These are phyloP conservation scores for Harpagoxenus sublaevis DNA, from an alignment of 2,888 invertebrate species.

Conservation along the genomic window DNA sequence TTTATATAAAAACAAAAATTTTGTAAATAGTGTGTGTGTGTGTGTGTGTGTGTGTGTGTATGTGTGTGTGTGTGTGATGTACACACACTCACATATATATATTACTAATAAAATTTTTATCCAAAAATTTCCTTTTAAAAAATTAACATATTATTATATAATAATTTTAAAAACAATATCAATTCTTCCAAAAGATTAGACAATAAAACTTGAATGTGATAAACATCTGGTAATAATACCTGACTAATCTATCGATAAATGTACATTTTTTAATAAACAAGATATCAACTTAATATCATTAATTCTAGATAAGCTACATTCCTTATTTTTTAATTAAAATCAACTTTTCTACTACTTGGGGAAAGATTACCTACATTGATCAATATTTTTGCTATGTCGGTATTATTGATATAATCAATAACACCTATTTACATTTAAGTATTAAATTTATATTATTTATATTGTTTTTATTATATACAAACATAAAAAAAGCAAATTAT, in stretches of 20 bases:
- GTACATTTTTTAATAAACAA: slow-evolving; percentile 14
- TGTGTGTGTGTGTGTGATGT: too few relatives aligned
- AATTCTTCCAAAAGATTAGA: too few relatives aligned
- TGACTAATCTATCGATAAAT: background rate
- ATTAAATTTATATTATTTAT: background rate
- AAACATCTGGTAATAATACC: slow-evolving; percentile 21
- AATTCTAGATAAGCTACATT: slow-evolving; percentile 15
- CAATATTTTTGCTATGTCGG: background rate
- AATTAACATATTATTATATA: background rate
- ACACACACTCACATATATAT: too few relatives aligned
- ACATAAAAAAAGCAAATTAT: background rate
- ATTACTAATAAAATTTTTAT: background rate
- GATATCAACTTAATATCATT: slow-evolving; percentile 10
- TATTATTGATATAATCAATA: background rate
- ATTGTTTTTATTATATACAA: background rate
- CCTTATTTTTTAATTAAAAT: background rate
- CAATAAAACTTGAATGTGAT: background rate
- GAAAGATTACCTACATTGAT: background rate
- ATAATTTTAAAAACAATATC: background rate
- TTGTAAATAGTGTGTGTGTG: background rate
- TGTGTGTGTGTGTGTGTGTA: too few relatives aligned
- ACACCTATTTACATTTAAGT: background rate
- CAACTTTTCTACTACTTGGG: background rate
- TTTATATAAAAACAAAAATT: background rate
- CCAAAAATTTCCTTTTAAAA: background rate